Evolutionary conservation across 2,888 invertebrate species (phyloP), one percentile per base, ranked within the genome.

Genomic region (Aplocera efformata): DNA sequence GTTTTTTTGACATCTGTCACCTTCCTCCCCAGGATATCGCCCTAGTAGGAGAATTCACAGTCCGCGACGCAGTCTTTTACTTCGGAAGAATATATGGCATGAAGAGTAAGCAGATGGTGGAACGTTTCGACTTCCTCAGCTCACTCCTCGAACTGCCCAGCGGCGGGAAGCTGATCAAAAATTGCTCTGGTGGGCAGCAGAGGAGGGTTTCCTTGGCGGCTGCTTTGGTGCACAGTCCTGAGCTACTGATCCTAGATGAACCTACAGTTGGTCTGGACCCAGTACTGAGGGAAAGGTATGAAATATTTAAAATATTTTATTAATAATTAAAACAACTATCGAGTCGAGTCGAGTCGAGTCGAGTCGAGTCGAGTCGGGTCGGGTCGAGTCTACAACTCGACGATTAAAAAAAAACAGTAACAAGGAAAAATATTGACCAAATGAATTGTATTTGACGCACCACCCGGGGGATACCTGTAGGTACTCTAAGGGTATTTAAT

Each of bases 191-290:
- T 4, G 98, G 98, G 0, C 97, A 98, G 73, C 96, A 96, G 78
- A 86, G 98, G 45, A 88, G 98, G 34, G 94, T 97, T 0, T 97
- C 97, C 0, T 91, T 98, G 53, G 96, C 97, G 0, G 95, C 94
- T 3, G 96, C 97, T 0, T 81, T 98, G 66, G 91, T 98, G 0
- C 97, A 97, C 66, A 94, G 94, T 56, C 97, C 98, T 0, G 94
- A 96, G 71, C 78, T 98, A 20, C 84, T 98, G 17, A 96, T 98
- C 45, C 79, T 98, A 60, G 98, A 98, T 66, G 98, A 98, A 69
- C 97, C 97, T 0, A 98, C 97, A 0, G 97, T 97, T n/a, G 98
- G 97, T 0, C 89, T 98, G 42, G 98, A 98, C 84, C 97, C 97
- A 0, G 90, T 97, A 50, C 80, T 98, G 36, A 90, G 96, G 72